Percentiles rank a stretch among this genome's conserved stretches.
Conservation (phyloP, 2,113 vertebrate species). For the Gavia stellata region DNA sequence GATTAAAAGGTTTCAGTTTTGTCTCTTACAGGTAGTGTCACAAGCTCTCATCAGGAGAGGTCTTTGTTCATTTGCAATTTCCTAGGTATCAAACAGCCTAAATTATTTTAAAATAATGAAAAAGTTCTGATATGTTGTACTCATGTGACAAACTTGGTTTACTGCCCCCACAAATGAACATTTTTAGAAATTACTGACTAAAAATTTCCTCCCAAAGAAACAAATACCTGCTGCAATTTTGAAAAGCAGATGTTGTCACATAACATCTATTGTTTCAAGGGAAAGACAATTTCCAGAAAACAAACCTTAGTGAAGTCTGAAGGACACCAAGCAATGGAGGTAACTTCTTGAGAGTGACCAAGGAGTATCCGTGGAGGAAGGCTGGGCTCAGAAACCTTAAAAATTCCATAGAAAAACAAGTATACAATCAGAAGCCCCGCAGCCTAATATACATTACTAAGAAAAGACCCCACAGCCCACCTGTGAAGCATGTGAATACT, state of each 20-base stretch:
- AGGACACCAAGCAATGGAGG: constrained; percentile 92
- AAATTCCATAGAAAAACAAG: neutral
- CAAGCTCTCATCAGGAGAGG: neutral
- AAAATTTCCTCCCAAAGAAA: neutral
- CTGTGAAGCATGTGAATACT: neutral
- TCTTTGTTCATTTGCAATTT: neutral
- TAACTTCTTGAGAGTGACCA: constrained; percentile 94
- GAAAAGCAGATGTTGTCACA: neutral
- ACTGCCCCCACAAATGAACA: neutral
- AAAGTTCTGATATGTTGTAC: neutral
- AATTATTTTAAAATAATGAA: neutral
- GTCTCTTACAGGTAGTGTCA: neutral
- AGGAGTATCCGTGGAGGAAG: constrained; percentile 81
- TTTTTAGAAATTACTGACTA: neutral
- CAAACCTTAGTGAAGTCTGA: constrained; percentile 94
- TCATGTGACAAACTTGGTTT: neutral
- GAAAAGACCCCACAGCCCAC: neutral
- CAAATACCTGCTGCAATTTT: neutral
- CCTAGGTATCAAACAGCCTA: neutral
- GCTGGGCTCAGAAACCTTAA: constrained; percentile 84
- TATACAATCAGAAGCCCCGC: neutral
- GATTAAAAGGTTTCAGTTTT: neutral
- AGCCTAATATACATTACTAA: neutral
- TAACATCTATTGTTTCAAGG: neutral
- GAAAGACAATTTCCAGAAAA: neutral